A percentile compares a stretch with the other conserved stretches of the same genome.
phyloP scores from a whole-genome alignment of 2,797 vertebrate species.

The Cichlasoma orientale region DNA sequence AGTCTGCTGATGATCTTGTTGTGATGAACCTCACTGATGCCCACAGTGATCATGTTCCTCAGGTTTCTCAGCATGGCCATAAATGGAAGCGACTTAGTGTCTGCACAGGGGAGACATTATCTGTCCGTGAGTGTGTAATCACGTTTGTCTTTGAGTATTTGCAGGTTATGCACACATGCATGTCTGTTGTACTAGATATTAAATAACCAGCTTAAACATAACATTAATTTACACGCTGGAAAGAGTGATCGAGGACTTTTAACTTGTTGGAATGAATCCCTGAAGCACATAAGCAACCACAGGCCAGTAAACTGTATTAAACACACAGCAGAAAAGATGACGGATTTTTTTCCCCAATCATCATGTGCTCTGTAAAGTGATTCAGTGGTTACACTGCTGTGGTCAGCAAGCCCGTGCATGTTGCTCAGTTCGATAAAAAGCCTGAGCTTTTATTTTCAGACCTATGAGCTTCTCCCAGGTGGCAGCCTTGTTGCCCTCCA shows the following conservation, averaged over 20 bases:
- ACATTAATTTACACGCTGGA: not conserved
- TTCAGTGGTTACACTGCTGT: not conserved
- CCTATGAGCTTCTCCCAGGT: slow-evolving; percentile 91
- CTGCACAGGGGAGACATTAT: slow-evolving; percentile 62
- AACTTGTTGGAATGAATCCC: not conserved
- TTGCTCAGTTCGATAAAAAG: not conserved
- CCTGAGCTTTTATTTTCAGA: slow-evolving; percentile 38
- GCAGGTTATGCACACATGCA: not conserved
- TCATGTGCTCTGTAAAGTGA: not conserved
- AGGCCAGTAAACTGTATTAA: not conserved
- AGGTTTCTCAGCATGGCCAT: slow-evolving; percentile 94
- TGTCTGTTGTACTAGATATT: not conserved
- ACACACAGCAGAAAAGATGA: not conserved
- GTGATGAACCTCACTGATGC: slow-evolving; percentile 86
- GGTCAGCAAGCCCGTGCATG: not conserved
- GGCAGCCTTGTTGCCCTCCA: slow-evolving; percentile 81
- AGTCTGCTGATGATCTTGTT: slow-evolving; percentile 80
- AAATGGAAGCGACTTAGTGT: slow-evolving; percentile 86
- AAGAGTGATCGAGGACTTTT: not conserved
- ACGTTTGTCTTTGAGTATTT: not conserved
- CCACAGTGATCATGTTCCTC: slow-evolving; percentile 83
- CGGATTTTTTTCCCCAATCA: not conserved
- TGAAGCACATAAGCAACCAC: not conserved
- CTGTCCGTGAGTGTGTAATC: not conserved
- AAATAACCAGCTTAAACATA: not conserved